Evolutionary conservation across 2,113 vertebrate genomes (phyloP).

Genomic region (Daphoenositta chrysoptera): DNA sequence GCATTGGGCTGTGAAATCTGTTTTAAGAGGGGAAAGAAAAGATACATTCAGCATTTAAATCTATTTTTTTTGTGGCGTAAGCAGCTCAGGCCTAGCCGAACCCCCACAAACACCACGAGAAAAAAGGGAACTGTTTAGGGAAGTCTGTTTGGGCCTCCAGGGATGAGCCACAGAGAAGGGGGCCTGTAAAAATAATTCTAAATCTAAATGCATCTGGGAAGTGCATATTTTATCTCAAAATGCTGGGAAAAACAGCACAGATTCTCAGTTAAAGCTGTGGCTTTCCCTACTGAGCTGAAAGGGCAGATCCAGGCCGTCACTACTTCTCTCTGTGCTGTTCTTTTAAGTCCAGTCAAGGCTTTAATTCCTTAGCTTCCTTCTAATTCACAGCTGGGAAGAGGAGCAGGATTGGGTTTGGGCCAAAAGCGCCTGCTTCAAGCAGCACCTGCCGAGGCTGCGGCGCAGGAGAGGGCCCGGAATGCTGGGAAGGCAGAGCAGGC

Average conservation of each 20-base stretch:
- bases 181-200: not conserved
- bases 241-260: fast-evolving
- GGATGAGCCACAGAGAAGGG: not conserved
- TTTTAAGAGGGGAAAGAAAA: not conserved
- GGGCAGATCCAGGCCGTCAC: not conserved
- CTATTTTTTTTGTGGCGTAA: not conserved
- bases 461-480: fast-evolving
- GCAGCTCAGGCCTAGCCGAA: not conserved
- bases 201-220: not conserved
- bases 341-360: not conserved
- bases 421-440: not conserved
- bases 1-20: not conserved
- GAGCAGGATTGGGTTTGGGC: not conserved
- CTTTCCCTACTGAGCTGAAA: not conserved
- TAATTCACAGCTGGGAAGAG: not conserved
- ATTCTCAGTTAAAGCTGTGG: not conserved
- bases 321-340: not conserved
- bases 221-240: not conserved
- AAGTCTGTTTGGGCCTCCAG: not conserved
- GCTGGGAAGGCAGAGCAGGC: not conserved
- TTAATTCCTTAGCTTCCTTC: not conserved
- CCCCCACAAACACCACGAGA: fast-evolving
- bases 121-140: not conserved
- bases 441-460: not conserved
- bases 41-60: not conserved